phyloP scores from a whole-genome alignment of 1,140 invertebrate species.

The Drosophila mojavensis region DNA sequence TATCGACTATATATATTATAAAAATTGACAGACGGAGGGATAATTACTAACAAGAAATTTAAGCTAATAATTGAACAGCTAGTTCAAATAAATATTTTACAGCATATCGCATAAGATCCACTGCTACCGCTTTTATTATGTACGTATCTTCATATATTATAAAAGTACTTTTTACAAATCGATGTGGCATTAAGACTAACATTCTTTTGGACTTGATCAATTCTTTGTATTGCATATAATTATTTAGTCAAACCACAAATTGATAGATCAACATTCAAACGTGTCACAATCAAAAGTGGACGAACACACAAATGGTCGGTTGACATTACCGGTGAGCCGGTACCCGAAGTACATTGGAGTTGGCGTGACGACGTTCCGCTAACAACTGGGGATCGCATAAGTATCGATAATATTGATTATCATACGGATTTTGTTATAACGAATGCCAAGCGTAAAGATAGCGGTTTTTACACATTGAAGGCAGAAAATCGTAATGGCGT shows the following conservation, averaged over 20 bases:
- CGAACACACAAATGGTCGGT: constrained; percentile 96
- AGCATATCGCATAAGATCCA: constrained; percentile 32
- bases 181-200: background rate
- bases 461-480: constrained; percentile 95
- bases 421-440: constrained; percentile 95
- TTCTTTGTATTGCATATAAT: constrained; percentile 49
- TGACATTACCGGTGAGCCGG: constrained; percentile 94
- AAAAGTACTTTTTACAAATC: background rate
- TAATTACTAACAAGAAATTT: too few relatives aligned
- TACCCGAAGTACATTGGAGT: constrained; percentile 93
- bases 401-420: constrained; percentile 95
- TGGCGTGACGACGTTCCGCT: constrained; percentile 93
- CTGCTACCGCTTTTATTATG: constrained; percentile 32
- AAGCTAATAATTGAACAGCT: background rate
- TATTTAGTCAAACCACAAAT: constrained; percentile 95
- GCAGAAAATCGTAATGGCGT: constrained; percentile 95
- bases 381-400: constrained; percentile 92
- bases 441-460: constrained; percentile 93
- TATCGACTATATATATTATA: too few relatives aligned
- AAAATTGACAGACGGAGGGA: too few relatives aligned
- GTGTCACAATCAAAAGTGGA: constrained; percentile 94
- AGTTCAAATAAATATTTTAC: constrained; percentile 16
- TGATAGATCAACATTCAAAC: constrained; percentile 94
- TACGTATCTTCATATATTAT: constrained; percentile 35
- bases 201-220: background rate